Evolutionary conservation across 2,888 invertebrate species (phyloP), one percentile per base, ranked within the genome.

Genomic region (Hirtodrosophila histrioides): DNA sequence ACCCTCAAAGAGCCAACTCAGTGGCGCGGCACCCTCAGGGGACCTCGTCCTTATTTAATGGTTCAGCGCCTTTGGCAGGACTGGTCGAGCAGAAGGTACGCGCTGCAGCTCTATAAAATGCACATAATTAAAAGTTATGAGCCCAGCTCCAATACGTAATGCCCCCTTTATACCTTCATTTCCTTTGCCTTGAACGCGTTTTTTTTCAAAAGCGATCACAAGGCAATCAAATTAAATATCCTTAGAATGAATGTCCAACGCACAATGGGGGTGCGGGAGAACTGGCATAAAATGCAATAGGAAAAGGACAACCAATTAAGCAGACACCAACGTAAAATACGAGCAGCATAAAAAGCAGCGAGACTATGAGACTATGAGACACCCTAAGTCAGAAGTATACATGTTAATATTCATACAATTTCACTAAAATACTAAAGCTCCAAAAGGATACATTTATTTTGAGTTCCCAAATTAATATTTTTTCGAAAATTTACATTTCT

Each of bases 81-180:
- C 29, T 17, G 27, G 36, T 23, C 40, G 8, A 23, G 11, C 31
- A 31, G 10, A 33, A 37, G 48, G 24, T 11, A 33, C 35, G 55
- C 33, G 27, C 29, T 53, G 36, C 43, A 33, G 33, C 17, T 9
- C 35, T 43, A 54, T 24, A 71, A 75, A 80, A 84, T 84, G 87
- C 76, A 79, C 74, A 80, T 78, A 84, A 82, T 82, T 84, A 68
- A 61, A 75, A 78, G 62, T 81, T 69, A 85, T 66, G 85, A 69
- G 64, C 56, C 24, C 31, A 29, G 9, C 43, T 45, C 40, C 39
- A 55, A 51, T 40, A 36, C 37, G 31, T n/a, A 61, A 43, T 48
- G 46, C 48, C 46, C 51, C 7, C 27, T 31, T 31, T 29, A 35
- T 10, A 31, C 7, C 7, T 8, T 9, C 6, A 31, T 31, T 31